Base-by-base conservation (phyloP, 2,888 invertebrate species). In the Kuschelorhynchus macadamiae region DNA sequence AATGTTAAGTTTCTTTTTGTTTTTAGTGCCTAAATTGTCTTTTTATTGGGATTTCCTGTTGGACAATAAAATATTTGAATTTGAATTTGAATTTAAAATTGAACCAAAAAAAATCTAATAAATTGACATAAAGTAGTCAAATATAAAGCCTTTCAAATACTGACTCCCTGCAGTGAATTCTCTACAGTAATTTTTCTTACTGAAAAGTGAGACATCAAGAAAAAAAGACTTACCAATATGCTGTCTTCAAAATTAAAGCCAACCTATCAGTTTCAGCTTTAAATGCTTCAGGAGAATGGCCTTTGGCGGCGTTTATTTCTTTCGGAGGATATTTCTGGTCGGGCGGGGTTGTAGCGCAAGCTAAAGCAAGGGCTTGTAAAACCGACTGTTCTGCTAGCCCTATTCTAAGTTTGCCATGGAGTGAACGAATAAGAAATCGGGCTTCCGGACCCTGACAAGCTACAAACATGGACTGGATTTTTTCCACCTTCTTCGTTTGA, bases 381-480 rank as follows among this genome's bases (percentile, higher is more conserved):
- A 98, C 91, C 0, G 97, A 97, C 83, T 98, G 97, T 80, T 99
- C 99, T 0, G 98, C 99, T 63, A 99, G 86, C 0, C 98, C 98
- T 75, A 99, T 96, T 47, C 99, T 88, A 61, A 99, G 86, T 85
- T 98, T 99, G 21, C 98, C 98, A 67, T 94, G 91, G 16, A 98
- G 83, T 0, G 96, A 96, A 73, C 98, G 85, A 56, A 97, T 94
- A 12, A 98, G 86, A 81, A 92, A 98, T 56, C 94, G 88, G 0
- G 97, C 95, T 84, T 98, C 98, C 0, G 90, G 90, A 67, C 91
- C 87, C 47, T 93, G 88, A 81, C 97, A 97, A 0, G 98, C 96
- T 0, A 98, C 95, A 81, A 98, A 94, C 82, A 99, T 87, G 0
- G 92, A 88, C 78, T 97, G 95, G 72, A 99, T 97, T 80, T 93